Evolutionary conservation across 1,140 invertebrate genomes (phyloP).

Genomic region (Holotrichia oblita): DNA sequence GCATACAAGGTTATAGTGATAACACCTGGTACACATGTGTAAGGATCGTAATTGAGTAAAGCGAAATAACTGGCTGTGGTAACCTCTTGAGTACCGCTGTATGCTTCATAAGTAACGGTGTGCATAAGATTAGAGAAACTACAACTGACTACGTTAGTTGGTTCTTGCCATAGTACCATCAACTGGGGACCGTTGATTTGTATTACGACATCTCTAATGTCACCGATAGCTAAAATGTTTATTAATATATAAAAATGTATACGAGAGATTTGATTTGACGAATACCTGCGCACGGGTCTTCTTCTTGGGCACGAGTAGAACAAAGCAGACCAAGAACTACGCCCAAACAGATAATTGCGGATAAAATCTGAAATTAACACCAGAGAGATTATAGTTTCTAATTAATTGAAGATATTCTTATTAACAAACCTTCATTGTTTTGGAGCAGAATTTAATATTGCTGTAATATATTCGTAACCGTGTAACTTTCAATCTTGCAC

Average conservation of each 20-base stretch:
- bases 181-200: background rate
- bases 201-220: background rate
- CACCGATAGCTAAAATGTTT: background rate
- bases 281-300: background rate
- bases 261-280: background rate
- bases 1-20: background rate
- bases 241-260: background rate
- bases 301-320: background rate
- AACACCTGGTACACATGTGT: background rate
- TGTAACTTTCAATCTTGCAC: no score
- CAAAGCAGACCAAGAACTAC: background rate
- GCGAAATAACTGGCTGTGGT: background rate
- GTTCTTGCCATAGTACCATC: background rate
- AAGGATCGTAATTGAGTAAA: background rate
- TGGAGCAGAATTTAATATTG: no score
- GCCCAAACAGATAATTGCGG: background rate
- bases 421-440: background rate
- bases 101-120: background rate
- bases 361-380: background rate
- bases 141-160: background rate
- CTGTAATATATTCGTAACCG: no score
- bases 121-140: background rate
- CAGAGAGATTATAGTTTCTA: background rate
- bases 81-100: background rate
- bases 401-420: background rate